phyloP scores from a whole-genome alignment of 53 echinoderm and acorn worm species.

The Crossaster papposus region DNA sequence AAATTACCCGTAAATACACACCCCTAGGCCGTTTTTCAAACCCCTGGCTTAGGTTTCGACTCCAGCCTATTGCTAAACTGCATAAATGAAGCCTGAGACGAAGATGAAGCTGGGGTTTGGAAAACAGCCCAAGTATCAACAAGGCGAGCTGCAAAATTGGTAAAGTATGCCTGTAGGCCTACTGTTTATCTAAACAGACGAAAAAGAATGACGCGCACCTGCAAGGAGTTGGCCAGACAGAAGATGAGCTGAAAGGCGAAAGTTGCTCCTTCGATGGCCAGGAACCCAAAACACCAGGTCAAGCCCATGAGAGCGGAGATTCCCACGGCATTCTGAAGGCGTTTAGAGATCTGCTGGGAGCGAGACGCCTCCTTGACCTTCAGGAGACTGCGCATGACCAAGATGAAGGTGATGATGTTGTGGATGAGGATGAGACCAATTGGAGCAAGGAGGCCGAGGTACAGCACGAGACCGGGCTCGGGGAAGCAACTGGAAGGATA shows the following conservation, averaged over 20 bases:
- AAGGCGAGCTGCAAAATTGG: too few relatives aligned
- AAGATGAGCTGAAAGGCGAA: constrained; percentile 74
- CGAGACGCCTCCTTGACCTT: constrained; percentile 49
- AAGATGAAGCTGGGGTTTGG: too few relatives aligned
- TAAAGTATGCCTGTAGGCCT: too few relatives aligned
- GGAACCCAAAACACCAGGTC: constrained; percentile 77
- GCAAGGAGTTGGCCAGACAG: constrained; percentile 73
- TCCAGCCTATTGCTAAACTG: too few relatives aligned
- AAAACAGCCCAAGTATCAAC: too few relatives aligned
- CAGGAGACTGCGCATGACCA: constrained; percentile 69
- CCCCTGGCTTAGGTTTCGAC: too few relatives aligned
- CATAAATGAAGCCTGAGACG: too few relatives aligned
- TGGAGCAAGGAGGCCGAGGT: constrained; percentile 62
- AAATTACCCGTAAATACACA: too few relatives aligned
- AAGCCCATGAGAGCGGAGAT: constrained; percentile 74
- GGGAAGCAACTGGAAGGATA: constrained; percentile 67
- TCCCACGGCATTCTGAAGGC: constrained; percentile 70
- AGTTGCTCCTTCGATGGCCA: constrained; percentile 66
- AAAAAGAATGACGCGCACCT: too few relatives aligned
- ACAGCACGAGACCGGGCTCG: constrained; percentile 59
- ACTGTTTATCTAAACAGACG: too few relatives aligned
- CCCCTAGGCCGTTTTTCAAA: too few relatives aligned
- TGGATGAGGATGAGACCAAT: constrained; percentile 65
- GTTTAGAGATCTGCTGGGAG: constrained; percentile 65
- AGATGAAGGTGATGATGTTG: constrained; percentile 70